Percentiles rank a stretch among this genome's conserved stretches.
Conservation (phyloP, 2,797 vertebrate genomes). For the Aulostomus chinensis region DNA sequence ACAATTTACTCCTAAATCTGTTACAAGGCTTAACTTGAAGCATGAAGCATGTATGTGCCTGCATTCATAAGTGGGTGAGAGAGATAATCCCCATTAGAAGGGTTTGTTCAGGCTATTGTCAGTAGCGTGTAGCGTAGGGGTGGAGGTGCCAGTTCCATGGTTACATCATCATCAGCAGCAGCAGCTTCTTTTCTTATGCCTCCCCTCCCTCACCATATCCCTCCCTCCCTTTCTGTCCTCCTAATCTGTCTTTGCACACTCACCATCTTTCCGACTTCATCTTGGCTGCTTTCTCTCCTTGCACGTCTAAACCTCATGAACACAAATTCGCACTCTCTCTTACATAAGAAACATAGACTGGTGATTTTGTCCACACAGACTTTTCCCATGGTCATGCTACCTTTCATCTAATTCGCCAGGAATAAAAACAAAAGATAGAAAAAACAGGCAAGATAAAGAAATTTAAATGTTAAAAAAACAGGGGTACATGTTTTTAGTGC, state of each 20-base stretch:
- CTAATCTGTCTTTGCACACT: conserved; percentile 14
- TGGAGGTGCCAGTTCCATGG: conserved; percentile 38
- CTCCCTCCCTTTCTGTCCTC: background rate
- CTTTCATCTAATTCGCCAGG: too few species aligned
- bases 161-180: conserved; percentile 59
- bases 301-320: conserved; percentile 22
- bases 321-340: conserved; percentile 26
- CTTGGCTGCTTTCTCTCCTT: conserved; percentile 12
- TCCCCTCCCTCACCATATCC: conserved; percentile 14
- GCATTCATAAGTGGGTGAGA: conserved; percentile 17
- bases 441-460: too few species aligned
- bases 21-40: conserved; percentile 12
- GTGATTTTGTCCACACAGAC: conserved; percentile 16
- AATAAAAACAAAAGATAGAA: too few species aligned
- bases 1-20: background rate
- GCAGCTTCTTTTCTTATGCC: conserved; percentile 41
- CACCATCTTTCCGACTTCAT: conserved; percentile 17
- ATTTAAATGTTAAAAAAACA: too few species aligned
- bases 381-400: conserved; percentile 4
- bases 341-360: conserved; percentile 48
- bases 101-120: conserved; percentile 17
- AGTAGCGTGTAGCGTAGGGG: too few species aligned
- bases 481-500: too few species aligned
- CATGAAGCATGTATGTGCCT: conserved; percentile 1
- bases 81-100: conserved; percentile 49